Percentiles rank a stretch among this genome's conserved stretches.
phyloP scores from a whole-genome alignment of 2,797 vertebrate species.

The Salmo trutta region DNA sequence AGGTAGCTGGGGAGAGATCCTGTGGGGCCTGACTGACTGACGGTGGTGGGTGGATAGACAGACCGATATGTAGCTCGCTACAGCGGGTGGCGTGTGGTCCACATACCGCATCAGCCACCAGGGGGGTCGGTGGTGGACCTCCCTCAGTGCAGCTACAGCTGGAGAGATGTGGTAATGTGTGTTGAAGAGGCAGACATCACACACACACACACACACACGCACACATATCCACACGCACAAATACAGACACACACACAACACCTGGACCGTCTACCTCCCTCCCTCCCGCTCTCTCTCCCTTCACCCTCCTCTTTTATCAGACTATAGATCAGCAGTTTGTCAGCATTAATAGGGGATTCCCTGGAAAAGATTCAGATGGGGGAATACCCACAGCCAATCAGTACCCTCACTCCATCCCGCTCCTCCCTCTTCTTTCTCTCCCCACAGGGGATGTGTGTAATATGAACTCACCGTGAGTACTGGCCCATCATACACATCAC shows the following conservation, averaged over 20 bases:
- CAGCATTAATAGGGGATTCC: slow-evolving; percentile 61
- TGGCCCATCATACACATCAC: slow-evolving; percentile 57
- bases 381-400: slow-evolving; percentile 34
- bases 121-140: slow-evolving; percentile 66
- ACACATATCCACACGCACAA: not conserved
- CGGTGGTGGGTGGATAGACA: not conserved
- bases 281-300: slow-evolving; percentile 9
- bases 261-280: slow-evolving; percentile 1
- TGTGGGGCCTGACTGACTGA: too few species aligned
- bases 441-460: slow-evolving; percentile 62
- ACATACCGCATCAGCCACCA: slow-evolving; percentile 21
- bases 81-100: slow-evolving; percentile 14
- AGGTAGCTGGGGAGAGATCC: too few species aligned
- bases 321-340: slow-evolving; percentile 37
- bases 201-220: not conserved
- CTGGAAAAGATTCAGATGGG: slow-evolving; percentile 50
- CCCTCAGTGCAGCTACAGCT: slow-evolving; percentile 54
- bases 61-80: not conserved
- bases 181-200: slow-evolving; percentile 52
- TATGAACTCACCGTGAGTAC: slow-evolving; percentile 61
- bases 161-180: slow-evolving; percentile 37
- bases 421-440: slow-evolving; percentile 30
- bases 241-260: slow-evolving; percentile 37
- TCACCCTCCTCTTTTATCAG: slow-evolving; percentile 8
- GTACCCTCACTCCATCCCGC: not conserved